Evolutionary conservation across 2,888 invertebrate genomes (phyloP).

Genomic region (Augiades crinisus): DNA sequence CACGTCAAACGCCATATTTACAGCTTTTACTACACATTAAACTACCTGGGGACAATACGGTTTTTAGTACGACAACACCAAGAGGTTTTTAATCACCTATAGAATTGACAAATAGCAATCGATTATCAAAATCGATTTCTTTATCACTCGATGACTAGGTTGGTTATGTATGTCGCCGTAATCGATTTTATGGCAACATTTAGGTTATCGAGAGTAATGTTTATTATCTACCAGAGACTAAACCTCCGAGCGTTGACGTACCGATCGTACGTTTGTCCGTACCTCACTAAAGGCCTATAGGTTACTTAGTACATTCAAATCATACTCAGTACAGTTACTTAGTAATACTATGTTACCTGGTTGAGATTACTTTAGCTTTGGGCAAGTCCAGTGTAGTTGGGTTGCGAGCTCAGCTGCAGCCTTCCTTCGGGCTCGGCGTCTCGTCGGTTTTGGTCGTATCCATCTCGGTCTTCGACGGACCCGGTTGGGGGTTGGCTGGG

Average conservation of each 20-base stretch:
- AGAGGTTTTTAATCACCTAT: too few relatives aligned
- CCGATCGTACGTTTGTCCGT: neutral
- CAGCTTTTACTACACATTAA: slow-evolving; percentile 4
- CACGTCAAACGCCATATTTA: slow-evolving; percentile 8
- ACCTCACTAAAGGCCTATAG: neutral
- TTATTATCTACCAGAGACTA: neutral
- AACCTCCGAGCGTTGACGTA: neutral
- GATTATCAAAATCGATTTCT: too few relatives aligned
- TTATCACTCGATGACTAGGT: too few relatives aligned
- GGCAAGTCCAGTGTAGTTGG: slow-evolving; percentile 61
- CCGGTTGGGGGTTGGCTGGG: slow-evolving; percentile 51
- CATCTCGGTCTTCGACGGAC: slow-evolving; percentile 54
- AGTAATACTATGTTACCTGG: slow-evolving; percentile 63
- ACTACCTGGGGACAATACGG: neutral
- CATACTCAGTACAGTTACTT: slow-evolving; percentile 52
- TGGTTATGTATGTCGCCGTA: too few relatives aligned
- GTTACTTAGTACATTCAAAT: slow-evolving; percentile 28
- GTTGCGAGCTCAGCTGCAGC: slow-evolving; percentile 65
- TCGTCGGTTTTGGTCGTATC: slow-evolving; percentile 48
- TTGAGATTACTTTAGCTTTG: slow-evolving; percentile 77
- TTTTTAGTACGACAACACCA: too few relatives aligned
- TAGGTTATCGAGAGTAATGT: too few relatives aligned
- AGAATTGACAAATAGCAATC: too few relatives aligned
- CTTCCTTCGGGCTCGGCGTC: slow-evolving; percentile 48
- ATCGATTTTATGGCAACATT: too few relatives aligned